Base-by-base conservation (phyloP, 1,140 invertebrate genomes). In the Drosophila littoralis region DNA sequence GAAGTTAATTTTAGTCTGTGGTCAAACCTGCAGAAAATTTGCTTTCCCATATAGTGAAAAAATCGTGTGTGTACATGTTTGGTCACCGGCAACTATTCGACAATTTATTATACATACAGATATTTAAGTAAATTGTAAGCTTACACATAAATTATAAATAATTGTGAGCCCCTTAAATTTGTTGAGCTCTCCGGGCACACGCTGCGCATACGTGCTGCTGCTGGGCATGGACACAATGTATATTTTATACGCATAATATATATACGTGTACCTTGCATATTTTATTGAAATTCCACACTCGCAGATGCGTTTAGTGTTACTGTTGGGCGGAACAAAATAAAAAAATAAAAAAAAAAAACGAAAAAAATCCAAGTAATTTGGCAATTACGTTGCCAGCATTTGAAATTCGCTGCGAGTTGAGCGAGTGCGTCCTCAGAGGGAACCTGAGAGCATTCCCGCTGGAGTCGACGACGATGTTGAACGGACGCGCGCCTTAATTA, bases 271-370 rank as follows among this genome's bases (percentile, higher is more conserved):
- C 79, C 83, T 83, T 83, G 83, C 84, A 88, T 88, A 88, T 83
- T 86, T 83, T 83, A 86, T 88, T 89, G 73, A 86, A 88, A 86
- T 83, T 69, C 84, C 81, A 75, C 83, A 69, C 84, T 81, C 79
- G 61, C 79, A 69, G 57, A 59, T 83, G 78, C 86, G 79, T 88
- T 88, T 88, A 83, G 84, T 71, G 66, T 88, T 88, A 77, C 83
- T 66, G 17, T 63, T 61, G 78, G 57, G 40, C 22, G 22, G 22
- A 28, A 28, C 4, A 4, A 28, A 28, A 28, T 5, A 28, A 22
- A 22, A 22, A 22, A 22, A 22, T 0, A 22, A 22, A 22, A 22
- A 22, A 3, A 1, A 1, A 22, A 5, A 28, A 28, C 2, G 2
- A 28, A 28, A 63, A 67, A 65, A 72, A 77, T 82, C 77, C 83